Percentiles rank a stretch among this genome's conserved stretches.
phyloP scores from a whole-genome alignment of 2,113 vertebrate species.

The Epinephelus cyanopodus region DNA sequence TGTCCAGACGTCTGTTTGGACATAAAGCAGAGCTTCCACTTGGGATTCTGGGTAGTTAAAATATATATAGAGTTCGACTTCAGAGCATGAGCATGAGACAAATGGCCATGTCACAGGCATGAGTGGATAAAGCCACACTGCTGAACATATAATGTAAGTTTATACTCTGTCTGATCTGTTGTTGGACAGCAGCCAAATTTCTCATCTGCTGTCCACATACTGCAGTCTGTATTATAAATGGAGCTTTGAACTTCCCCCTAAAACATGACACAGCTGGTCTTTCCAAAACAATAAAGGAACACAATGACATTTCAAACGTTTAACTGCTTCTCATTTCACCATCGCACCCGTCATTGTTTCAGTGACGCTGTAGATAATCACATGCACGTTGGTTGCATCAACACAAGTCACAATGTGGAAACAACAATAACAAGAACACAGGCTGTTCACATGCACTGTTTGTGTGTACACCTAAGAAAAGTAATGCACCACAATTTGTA shows the following conservation, averaged over 20 bases:
- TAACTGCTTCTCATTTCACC: slow-evolving; percentile 6
- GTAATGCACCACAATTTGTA: no score
- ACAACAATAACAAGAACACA: neutral
- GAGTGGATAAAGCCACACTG: slow-evolving; percentile 18
- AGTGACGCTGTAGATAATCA: neutral
- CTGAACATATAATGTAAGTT: slow-evolving; percentile 7
- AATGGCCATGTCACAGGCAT: slow-evolving; percentile 18
- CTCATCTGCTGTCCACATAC: slow-evolving; percentile 54
- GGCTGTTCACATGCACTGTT: no score
- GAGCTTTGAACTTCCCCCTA: slow-evolving; percentile 48
- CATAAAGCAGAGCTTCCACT: slow-evolving; percentile 21
- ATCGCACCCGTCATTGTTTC: neutral
- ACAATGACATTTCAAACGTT: slow-evolving; percentile 24
- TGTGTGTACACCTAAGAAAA: no score
- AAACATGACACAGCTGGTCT: slow-evolving; percentile 48
- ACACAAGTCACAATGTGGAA: neutral
- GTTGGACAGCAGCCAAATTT: slow-evolving; percentile 55
- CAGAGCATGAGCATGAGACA: slow-evolving; percentile 20
- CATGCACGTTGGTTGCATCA: neutral
- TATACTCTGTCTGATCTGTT: slow-evolving; percentile 21
- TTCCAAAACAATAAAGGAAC: slow-evolving; percentile 45
- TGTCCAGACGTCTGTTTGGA: slow-evolving; percentile 31
- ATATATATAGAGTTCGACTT: slow-evolving; percentile 4
- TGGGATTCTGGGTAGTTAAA: neutral
- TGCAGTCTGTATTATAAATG: slow-evolving; percentile 41